Evolutionary conservation across 2,888 invertebrate species (phyloP), one percentile per base, ranked within the genome.

Genomic region (Chrysomela aeneicollis): DNA sequence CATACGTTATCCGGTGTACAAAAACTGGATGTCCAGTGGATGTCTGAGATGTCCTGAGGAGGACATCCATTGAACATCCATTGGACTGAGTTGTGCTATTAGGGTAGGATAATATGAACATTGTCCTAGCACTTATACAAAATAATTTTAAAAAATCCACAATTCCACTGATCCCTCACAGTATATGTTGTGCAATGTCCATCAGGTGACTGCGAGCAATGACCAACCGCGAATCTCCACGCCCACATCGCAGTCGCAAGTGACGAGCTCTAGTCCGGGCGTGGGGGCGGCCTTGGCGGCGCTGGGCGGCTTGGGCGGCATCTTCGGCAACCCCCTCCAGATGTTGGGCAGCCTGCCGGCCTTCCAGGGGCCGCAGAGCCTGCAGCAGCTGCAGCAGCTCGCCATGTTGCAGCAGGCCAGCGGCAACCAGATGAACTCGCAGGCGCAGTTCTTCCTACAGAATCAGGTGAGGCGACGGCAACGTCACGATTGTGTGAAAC

Each of bases 381-480:
- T 89, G 61, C 89, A 90, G 74, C 89, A 89, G 74, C 85, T 89
- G 74, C 87, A 89, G 61, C 86, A 89, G 84, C 85, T 89, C 10
- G 75, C 88, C 86, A 71, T 88, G 87, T 59, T 83, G 84, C 60
- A 79, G 71, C 74, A 82, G 78, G 73, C 75, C 8, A 71, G 71
- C 59, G 75, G 76, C 12, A 80, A 80, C 64, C 79, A 80, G 64
- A 75, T 81, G 55, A 82, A 80, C 67, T 84, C 90, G 4, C 88
- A 88, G 74, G 87, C 90, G 19, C 92, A 92, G 79, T 90, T 92
- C 78, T 88, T 92, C 80, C 82, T 92, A 60, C 92, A 92, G 80
- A 92, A 92, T 82, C 92, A 90, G 87, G 90, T 90, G 78, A 77
- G 79, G 26, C 46, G 22, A 26, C 10, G 2, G 18, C n/a, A 12